A percentile compares a stretch with the other conserved stretches of the same genome.
These are phyloP conservation scores for Scaptomyza polygonia DNA, from an alignment of 2,888 invertebrate species.

Conservation along the genomic window DNA sequence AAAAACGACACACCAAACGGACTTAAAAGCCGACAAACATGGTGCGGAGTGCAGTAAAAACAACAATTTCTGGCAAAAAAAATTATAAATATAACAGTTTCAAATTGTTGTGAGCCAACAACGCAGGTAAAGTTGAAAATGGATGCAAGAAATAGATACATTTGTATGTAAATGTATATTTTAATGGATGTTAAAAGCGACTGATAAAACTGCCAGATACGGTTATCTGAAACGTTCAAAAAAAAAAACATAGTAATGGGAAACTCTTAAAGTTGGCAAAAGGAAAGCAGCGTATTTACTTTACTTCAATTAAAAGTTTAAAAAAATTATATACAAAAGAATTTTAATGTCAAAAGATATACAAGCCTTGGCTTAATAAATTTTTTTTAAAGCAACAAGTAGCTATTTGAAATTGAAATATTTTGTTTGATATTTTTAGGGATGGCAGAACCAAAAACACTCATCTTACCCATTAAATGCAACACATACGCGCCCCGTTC, in stretches of 20 bases:
- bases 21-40: background rate
- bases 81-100: conserved; percentile 43
- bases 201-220: conserved; percentile 8
- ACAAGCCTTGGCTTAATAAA: too few species aligned
- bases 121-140: background rate
- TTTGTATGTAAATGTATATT: conserved; percentile 33
- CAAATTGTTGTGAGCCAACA: conserved; percentile 18
- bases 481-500: conserved; percentile 6
- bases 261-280: background rate
- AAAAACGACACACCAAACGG: conserved; percentile 33
- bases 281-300: too few species aligned
- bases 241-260: background rate
- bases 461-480: background rate
- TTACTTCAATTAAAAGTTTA: too few species aligned
- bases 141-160: conserved; percentile 9
- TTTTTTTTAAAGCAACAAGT: conserved; percentile 25
- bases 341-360: too few species aligned
- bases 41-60: background rate
- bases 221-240: background rate
- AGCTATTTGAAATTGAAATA: background rate
- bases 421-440: background rate
- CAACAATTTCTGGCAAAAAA: conserved; percentile 14
- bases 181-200: conserved; percentile 17
- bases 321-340: too few species aligned
- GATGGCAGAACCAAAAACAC: background rate